phyloP scores from a whole-genome alignment of 2,113 vertebrate species.

The Oncorhynchus masou region DNA sequence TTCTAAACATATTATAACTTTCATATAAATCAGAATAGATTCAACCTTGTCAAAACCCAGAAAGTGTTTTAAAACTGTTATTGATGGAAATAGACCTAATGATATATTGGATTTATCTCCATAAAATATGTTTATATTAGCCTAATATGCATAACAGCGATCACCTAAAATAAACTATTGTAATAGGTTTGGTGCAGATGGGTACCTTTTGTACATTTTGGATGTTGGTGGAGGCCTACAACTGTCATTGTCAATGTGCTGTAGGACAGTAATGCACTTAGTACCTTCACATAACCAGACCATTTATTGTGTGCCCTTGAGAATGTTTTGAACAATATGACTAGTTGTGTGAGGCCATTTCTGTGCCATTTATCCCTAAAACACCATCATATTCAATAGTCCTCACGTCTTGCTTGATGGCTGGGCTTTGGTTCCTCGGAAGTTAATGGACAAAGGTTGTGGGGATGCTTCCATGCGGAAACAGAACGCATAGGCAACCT shows the following conservation, averaged over 20 bases:
- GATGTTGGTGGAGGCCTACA: neutral
- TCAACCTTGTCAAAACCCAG: no score
- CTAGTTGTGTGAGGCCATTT: neutral
- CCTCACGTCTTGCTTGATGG: neutral
- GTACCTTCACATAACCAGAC: neutral
- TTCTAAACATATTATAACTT: no score
- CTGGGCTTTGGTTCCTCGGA: slow-evolving; percentile 35
- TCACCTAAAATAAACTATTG: neutral
- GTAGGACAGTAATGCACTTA: neutral
- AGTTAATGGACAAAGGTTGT: slow-evolving; percentile 63
- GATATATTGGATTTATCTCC: neutral
- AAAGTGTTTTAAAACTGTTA: no score
- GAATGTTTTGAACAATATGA: neutral
- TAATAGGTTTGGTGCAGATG: no score
- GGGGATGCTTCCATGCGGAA: slow-evolving; percentile 78
- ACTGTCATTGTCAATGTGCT: neutral
- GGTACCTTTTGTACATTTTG: no score
- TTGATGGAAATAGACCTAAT: no score
- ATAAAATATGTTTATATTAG: neutral
- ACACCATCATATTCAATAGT: slow-evolving; percentile 1
- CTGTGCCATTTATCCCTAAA: neutral
- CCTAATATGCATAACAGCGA: neutral
- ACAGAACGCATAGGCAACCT: slow-evolving; percentile 75
- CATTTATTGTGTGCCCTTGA: neutral
- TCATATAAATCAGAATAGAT: no score